phyloP scores from a whole-genome alignment of 2,113 vertebrate species.

The Bagarius yarrelli region DNA sequence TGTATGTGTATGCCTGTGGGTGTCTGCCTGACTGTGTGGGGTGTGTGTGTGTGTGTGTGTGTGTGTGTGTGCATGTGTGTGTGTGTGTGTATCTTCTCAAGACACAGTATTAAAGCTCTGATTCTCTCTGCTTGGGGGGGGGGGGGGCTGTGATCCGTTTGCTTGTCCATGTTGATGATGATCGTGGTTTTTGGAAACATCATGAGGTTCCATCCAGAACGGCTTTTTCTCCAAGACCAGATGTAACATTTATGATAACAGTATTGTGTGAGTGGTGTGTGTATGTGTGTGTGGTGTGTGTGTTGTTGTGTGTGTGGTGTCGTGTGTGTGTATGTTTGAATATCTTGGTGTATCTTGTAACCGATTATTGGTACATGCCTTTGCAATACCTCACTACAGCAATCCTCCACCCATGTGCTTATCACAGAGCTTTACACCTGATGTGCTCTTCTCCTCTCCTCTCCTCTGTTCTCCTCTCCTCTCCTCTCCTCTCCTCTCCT shows the following conservation, averaged over 20 bases:
- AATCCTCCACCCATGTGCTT: conserved; percentile 31
- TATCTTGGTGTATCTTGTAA: background rate
- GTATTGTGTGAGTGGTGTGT: background rate
- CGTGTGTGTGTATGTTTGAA: background rate
- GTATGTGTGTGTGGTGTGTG: too few species aligned
- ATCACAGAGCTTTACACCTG: conserved; percentile 33
- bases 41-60: conserved; percentile 12
- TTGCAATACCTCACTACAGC: conserved; percentile 36
- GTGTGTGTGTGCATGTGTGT: conserved; percentile 19
- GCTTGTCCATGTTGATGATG: background rate
- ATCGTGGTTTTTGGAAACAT: background rate
- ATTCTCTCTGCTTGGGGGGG: conserved; percentile 12
- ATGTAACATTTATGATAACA: background rate
- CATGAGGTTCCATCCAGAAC: background rate
- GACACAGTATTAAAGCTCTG: conserved; percentile 35
- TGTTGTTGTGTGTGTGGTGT: background rate
- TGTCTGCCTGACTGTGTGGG: conserved; percentile 2
- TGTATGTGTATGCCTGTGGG: background rate
- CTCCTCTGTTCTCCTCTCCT: too few species aligned
- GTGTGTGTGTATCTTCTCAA: conserved; percentile 4
- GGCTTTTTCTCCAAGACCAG: background rate
- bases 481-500: background rate
- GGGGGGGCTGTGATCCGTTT: background rate
- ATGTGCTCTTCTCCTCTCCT: conserved; percentile 29
- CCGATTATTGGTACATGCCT: background rate